These are phyloP conservation scores for Pterostichus madidus DNA, from an alignment of 2,888 invertebrate genomes.

Conservation along the genomic window DNA sequence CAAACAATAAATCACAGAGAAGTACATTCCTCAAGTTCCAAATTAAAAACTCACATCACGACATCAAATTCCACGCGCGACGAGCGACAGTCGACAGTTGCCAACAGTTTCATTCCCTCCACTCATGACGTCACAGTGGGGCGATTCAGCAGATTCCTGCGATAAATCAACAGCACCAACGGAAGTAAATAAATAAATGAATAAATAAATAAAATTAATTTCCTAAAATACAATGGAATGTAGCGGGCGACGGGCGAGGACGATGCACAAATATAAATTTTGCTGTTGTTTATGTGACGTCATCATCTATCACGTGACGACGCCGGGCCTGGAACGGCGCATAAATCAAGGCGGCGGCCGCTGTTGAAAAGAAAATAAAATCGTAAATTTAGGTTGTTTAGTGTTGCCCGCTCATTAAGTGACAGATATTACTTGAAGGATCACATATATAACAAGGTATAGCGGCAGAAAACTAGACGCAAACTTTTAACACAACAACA, in stretches of 20 bases:
- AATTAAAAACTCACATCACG: constrained; percentile 31
- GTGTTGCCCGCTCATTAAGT: constrained; percentile 40
- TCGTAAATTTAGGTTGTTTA: constrained; percentile 55
- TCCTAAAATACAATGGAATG: constrained; percentile 60
- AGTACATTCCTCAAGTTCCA: constrained; percentile 38
- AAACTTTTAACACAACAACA: constrained; percentile 14
- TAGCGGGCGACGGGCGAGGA: background rate
- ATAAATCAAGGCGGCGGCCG: constrained; percentile 42
- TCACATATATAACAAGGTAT: background rate
- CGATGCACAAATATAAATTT: constrained; percentile 57
- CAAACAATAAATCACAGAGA: constrained; percentile 38
- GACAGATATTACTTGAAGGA: constrained; percentile 49
- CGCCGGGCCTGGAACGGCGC: constrained; percentile 16
- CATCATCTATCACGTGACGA: constrained; percentile 58
- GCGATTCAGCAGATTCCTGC: constrained; percentile 39
- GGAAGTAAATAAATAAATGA: constrained; percentile 61
- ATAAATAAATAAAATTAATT: constrained; percentile 65
- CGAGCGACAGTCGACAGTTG: background rate
- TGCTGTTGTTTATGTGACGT: constrained; percentile 53
- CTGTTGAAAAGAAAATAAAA: constrained; percentile 58
- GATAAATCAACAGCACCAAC: constrained; percentile 39
- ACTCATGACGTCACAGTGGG: constrained; percentile 14
- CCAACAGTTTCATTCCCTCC: constrained; percentile 7
- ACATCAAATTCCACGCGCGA: constrained; percentile 32
- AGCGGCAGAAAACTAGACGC: background rate